These are phyloP conservation scores for Ips typographus DNA, from an alignment of 1,140 invertebrate species.

Conservation along the genomic window DNA sequence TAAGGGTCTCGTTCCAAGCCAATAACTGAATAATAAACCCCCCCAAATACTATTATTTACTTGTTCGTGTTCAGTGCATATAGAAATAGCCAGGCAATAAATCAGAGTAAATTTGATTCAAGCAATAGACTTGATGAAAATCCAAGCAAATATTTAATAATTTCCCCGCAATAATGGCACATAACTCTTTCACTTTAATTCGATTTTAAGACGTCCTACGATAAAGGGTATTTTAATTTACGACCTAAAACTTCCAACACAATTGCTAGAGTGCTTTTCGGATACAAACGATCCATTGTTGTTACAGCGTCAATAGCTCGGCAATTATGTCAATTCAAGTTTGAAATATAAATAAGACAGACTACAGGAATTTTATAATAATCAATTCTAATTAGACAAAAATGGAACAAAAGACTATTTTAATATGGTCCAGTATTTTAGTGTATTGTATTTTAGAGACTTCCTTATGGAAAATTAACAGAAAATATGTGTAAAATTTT, in stretches of 20 bases:
- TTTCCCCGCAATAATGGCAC: neutral
- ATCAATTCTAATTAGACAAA: no score
- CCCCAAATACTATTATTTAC: no score
- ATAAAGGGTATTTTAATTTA: constrained; percentile 13
- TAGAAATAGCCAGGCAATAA: no score
- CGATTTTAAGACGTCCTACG: constrained; percentile 1
- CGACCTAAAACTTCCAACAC: constrained; percentile 12
- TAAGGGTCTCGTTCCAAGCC: constrained; percentile 12
- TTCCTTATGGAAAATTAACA: no score
- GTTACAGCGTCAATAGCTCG: constrained; percentile 5
- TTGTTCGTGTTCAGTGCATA: no score
- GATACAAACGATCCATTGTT: constrained; percentile 16
- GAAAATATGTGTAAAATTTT: no score
- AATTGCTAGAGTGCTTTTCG: constrained; percentile 20
- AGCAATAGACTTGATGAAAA: neutral
- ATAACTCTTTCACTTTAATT: constrained; percentile 21
- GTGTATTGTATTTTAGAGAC: no score
- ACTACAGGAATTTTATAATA: no score
- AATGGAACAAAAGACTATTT: no score
- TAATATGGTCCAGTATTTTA: no score
- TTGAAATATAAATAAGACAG: no score
- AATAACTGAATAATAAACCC: constrained; percentile 25
- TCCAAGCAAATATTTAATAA: constrained; percentile 13
- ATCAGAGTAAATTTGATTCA: no score
- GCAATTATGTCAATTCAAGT: neutral